Percentiles rank a stretch among this genome's conserved stretches.
These are phyloP conservation scores for Caenorhabditis sp. DNA, from an alignment of 2,888 invertebrate genomes.

Conservation along the genomic window DNA sequence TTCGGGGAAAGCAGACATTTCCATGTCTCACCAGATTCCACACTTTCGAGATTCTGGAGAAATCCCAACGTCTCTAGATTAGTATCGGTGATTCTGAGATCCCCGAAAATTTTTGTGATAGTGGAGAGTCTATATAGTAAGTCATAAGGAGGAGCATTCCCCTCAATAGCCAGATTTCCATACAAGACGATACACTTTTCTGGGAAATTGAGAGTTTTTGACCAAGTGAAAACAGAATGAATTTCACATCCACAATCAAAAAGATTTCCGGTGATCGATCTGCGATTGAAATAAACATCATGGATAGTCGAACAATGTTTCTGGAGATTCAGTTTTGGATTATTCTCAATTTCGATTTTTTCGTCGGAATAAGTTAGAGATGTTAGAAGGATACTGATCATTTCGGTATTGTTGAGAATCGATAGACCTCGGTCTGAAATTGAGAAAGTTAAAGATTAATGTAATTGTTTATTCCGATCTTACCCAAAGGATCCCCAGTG, in stretches of 20 bases:
- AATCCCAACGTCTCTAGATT: slow-evolving; percentile 47
- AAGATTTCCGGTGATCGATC: slow-evolving; percentile 18
- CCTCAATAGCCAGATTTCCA: slow-evolving; percentile 26
- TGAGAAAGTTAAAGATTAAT: not conserved
- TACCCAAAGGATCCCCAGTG: slow-evolving; percentile 38
- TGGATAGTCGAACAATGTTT: slow-evolving; percentile 22
- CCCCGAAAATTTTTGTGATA: slow-evolving; percentile 21
- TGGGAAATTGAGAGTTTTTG: slow-evolving; percentile 32
- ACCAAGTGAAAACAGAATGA: slow-evolving; percentile 15
- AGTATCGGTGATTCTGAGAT: not conserved
- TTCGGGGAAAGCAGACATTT: not conserved
- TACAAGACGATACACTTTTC: slow-evolving; percentile 41
- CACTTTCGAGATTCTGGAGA: slow-evolving; percentile 36
- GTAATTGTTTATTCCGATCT: too few species aligned
- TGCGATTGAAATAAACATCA: slow-evolving; percentile 21
- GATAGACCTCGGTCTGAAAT: slow-evolving; percentile 36
- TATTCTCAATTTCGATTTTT: slow-evolving; percentile 27
- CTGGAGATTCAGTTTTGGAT: slow-evolving; percentile 24
- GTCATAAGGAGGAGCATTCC: slow-evolving; percentile 18
- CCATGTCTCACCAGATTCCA: slow-evolving; percentile 32
- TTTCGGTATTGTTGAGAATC: slow-evolving; percentile 22
- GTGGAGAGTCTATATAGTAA: slow-evolving; percentile 23
- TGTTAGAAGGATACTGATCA: slow-evolving; percentile 2
- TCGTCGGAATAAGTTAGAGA: slow-evolving; percentile 12
- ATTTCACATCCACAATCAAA: slow-evolving; percentile 54